phyloP scores from a whole-genome alignment of 2,888 invertebrate species.

The Pyrrhosoma nymphula region DNA sequence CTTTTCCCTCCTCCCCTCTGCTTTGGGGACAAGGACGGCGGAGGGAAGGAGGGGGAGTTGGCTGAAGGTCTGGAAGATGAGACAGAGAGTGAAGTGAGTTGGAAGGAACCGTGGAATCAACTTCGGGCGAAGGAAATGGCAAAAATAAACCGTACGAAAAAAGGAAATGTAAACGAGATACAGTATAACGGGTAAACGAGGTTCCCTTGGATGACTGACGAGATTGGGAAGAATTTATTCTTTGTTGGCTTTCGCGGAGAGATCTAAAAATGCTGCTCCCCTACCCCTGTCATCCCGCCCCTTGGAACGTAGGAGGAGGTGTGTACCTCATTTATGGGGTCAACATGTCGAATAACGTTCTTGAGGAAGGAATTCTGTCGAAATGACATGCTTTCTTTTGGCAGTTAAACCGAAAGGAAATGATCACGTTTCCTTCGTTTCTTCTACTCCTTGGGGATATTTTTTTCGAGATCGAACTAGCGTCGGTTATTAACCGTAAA shows the following conservation, averaged over 20 bases:
- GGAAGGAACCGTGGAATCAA: constrained; percentile 25
- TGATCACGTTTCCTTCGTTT: not conserved
- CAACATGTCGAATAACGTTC: not conserved
- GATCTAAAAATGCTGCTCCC: not conserved
- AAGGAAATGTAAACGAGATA: constrained; percentile 36
- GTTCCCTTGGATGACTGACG: constrained; percentile 21
- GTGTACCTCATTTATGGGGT: constrained; percentile 25
- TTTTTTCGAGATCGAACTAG: not conserved
- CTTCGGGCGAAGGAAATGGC: constrained; percentile 55
- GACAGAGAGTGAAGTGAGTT: not conserved
- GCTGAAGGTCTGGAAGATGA: not conserved
- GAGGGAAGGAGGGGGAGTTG: not conserved
- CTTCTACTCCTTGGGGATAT: too few relatives aligned
- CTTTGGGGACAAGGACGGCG: not conserved
- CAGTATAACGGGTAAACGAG: constrained; percentile 28
- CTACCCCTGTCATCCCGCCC: too few relatives aligned
- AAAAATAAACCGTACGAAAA: constrained; percentile 23
- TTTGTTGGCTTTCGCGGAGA: not conserved
- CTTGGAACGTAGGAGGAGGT: not conserved
- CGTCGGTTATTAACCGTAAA: constrained; percentile 21
- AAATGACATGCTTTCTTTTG: constrained; percentile 12
- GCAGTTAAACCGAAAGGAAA: constrained; percentile 30
- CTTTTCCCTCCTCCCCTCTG: not conserved
- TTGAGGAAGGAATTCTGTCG: not conserved
- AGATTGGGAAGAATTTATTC: constrained; percentile 35